Evolutionary conservation across 1,140 invertebrate genomes (phyloP).

Genomic region (Hyposmocoma kahamanoa): DNA sequence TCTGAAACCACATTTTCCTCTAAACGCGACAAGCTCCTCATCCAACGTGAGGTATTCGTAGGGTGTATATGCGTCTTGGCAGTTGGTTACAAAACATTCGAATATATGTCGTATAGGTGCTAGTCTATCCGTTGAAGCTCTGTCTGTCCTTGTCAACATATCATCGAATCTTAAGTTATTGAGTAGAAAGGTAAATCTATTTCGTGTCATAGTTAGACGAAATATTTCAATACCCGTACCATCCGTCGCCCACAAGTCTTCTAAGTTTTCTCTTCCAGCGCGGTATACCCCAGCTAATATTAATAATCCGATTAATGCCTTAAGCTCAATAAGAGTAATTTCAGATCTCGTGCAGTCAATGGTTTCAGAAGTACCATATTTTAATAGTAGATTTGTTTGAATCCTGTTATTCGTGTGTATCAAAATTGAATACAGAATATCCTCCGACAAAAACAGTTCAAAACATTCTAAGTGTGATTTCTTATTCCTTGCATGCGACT

Average conservation of each 20-base stretch:
- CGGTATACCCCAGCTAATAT: no score
- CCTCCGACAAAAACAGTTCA: slow-evolving; percentile 2
- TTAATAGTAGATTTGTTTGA: background rate
- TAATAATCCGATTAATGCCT: background rate
- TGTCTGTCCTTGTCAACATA: no score
- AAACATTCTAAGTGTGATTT: slow-evolving; percentile 2
- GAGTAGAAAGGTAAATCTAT: no score
- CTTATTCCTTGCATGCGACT: background rate
- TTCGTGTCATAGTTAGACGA: no score
- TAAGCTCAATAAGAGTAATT: background rate
- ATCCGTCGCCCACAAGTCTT: no score
- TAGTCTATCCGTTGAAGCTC: no score
- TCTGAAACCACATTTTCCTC: no score
- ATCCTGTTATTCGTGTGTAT: background rate
- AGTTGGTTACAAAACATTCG: slow-evolving; percentile 31
- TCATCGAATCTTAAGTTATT: no score
- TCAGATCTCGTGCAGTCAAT: background rate
- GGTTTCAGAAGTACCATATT: background rate
- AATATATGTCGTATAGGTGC: slow-evolving; percentile 35
- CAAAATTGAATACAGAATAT: background rate
- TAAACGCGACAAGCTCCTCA: no score
- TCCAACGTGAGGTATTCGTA: slow-evolving; percentile 33
- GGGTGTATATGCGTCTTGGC: slow-evolving; percentile 26
- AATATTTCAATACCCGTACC: no score
- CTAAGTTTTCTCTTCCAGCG: no score